Conservation (phyloP, 2,888 invertebrate genomes). For the Melipona beecheii region DNA sequence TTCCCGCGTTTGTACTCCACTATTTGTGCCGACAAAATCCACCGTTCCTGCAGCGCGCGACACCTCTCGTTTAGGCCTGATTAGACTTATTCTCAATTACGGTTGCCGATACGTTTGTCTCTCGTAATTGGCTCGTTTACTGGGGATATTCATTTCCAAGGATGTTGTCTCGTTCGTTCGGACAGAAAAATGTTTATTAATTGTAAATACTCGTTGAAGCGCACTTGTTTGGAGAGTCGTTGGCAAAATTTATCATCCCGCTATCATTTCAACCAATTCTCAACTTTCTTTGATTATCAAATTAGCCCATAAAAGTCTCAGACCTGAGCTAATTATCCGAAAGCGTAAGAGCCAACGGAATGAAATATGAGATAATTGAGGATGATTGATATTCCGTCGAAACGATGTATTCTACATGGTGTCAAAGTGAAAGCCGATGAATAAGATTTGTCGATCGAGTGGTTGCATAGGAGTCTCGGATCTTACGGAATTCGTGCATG, state of each 20-base stretch:
- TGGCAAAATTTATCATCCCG: not conserved
- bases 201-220: slow-evolving; percentile 4
- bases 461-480: slow-evolving; percentile 29
- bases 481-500: slow-evolving; percentile 45
- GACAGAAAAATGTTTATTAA: not conserved
- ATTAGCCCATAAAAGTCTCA: not conserved
- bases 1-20: slow-evolving; percentile 35
- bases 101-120: slow-evolving; percentile 3
- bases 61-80: slow-evolving; percentile 34
- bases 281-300: not conserved
- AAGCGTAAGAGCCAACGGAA: not conserved
- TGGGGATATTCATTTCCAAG: not conserved
- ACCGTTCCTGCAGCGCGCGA: slow-evolving; percentile 4
- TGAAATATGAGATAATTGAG: not conserved
- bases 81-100: slow-evolving; percentile 29
- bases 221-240: not conserved
- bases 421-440: slow-evolving; percentile 7
- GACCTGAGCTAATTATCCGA: not conserved
- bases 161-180: not conserved
- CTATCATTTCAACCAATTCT: not conserved
- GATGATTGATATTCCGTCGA: not conserved
- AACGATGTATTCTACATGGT: not conserved
- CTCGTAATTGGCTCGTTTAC: slow-evolving; percentile 25
- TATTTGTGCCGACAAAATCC: slow-evolving; percentile 25
- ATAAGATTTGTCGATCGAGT: slow-evolving; percentile 60